A percentile compares a stretch with the other conserved stretches of the same genome.
These are phyloP conservation scores for Phortica magna DNA, from an alignment of 2,888 invertebrate genomes.

Conservation along the genomic window DNA sequence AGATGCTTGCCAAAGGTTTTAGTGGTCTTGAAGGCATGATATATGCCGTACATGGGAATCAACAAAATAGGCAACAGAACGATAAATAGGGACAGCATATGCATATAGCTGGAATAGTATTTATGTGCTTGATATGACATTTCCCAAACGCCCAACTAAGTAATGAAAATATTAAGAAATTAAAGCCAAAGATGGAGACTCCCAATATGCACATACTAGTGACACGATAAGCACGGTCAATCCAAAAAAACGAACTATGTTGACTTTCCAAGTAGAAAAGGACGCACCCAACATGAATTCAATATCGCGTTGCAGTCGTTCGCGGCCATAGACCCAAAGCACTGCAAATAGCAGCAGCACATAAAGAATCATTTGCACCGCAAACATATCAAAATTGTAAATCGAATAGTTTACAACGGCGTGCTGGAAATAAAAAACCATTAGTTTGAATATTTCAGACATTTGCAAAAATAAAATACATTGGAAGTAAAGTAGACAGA, in stretches of 20 bases:
- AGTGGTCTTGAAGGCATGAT: constrained; percentile 59
- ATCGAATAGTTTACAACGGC: constrained; percentile 58
- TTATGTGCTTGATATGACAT: constrained; percentile 44
- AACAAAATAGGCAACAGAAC: constrained; percentile 63
- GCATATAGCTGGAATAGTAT: constrained; percentile 29
- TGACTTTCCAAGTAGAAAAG: constrained; percentile 78
- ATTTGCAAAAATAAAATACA: constrained; percentile 55
- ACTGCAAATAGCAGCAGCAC: constrained; percentile 88
- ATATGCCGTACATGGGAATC: constrained; percentile 70
- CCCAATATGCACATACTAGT: background rate
- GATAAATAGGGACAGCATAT: constrained; percentile 48
- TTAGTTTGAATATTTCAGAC: background rate
- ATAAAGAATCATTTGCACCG: constrained; percentile 65
- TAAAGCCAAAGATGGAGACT: background rate
- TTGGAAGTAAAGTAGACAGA: constrained; percentile 68
- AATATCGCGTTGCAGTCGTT: constrained; percentile 82
- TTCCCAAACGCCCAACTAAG: constrained; percentile 43
- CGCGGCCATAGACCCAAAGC: constrained; percentile 89
- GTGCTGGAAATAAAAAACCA: constrained; percentile 51
- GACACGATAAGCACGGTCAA: constrained; percentile 54
- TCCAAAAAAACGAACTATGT: constrained; percentile 69
- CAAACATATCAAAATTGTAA: constrained; percentile 52
- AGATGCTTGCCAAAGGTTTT: constrained; percentile 66
- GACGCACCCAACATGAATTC: constrained; percentile 87
- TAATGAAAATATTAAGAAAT: background rate